A percentile compares a stretch with the other conserved stretches of the same genome.
These are phyloP conservation scores for Lucilia sericata DNA, from an alignment of 1,140 invertebrate genomes.

Conservation along the genomic window DNA sequence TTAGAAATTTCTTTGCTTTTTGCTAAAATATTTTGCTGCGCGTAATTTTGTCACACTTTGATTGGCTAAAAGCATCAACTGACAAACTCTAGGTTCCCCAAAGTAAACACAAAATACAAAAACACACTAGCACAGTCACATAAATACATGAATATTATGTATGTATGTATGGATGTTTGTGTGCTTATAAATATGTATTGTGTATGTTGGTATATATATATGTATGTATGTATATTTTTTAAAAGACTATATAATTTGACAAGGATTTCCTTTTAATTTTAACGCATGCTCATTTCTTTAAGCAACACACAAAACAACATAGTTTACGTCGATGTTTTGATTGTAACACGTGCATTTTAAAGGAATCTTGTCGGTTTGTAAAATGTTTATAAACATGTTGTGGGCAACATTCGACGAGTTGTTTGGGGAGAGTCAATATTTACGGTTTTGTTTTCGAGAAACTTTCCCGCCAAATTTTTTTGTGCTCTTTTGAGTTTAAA, in stretches of 20 bases:
- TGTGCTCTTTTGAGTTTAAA: neutral
- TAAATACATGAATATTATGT: no score
- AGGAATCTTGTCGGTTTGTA: neutral
- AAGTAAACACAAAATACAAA: conserved; percentile 32
- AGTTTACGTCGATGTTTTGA: neutral
- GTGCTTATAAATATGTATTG: neutral
- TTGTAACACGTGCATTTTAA: conserved; percentile 19
- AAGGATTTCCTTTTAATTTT: conserved; percentile 36
- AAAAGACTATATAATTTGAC: conserved; percentile 41
- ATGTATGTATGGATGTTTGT: neutral
- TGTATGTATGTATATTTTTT: conserved; percentile 22
- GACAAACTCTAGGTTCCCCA: conserved; percentile 33
- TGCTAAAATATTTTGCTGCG: conserved; percentile 40
- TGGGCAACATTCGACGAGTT: neutral
- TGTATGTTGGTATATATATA: no score
- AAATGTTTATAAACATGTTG: conserved; percentile 18
- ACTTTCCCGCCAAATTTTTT: conserved; percentile 13
- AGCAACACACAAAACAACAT: neutral
- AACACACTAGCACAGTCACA: neutral
- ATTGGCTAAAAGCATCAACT: conserved; percentile 35
- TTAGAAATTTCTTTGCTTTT: conserved; percentile 28
- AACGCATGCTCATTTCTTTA: conserved; percentile 17
- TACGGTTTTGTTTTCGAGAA: conserved; percentile 14
- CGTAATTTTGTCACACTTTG: conserved; percentile 44
- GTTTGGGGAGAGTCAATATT: neutral